Conservation (phyloP, 2,113 vertebrate genomes). For the Andinoacara biseriatus region DNA sequence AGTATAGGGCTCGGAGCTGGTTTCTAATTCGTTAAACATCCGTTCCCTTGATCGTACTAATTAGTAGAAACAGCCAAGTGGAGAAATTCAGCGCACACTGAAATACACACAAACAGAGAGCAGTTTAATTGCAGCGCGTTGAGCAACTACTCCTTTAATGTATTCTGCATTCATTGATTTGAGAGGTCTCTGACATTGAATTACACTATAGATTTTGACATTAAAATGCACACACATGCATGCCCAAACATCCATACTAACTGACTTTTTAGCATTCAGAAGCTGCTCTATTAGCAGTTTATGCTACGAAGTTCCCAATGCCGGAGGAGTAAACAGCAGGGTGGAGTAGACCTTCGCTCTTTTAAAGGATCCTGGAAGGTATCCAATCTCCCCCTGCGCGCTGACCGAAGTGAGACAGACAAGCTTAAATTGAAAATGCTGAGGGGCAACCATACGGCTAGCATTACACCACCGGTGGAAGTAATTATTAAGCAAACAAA, state of each 20-base stretch:
- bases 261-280: slow-evolving; percentile 69
- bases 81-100: slow-evolving; percentile 46
- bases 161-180: slow-evolving; percentile 70
- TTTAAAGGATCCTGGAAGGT: background rate
- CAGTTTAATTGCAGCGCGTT: slow-evolving; percentile 69
- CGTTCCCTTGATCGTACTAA: slow-evolving; percentile 74
- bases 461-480: background rate
- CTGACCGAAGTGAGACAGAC: background rate
- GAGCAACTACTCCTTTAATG: slow-evolving; percentile 74
- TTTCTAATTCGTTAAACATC: slow-evolving; percentile 70
- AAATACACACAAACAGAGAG: slow-evolving; percentile 20
- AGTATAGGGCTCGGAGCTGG: slow-evolving; percentile 55
- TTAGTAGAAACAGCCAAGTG: slow-evolving; percentile 62
- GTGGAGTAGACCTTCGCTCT: background rate
- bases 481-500: background rate
- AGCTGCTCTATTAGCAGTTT: slow-evolving; percentile 49
- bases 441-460: background rate
- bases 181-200: slow-evolving; percentile 67
- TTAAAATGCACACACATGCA: slow-evolving; percentile 49
- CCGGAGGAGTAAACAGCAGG: slow-evolving; percentile 17
- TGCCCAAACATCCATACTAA: slow-evolving; percentile 59
- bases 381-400: slow-evolving; percentile 10
- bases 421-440: background rate
- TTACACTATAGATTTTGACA: slow-evolving; percentile 66
- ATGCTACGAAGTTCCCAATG: slow-evolving; percentile 16